phyloP scores from a whole-genome alignment of 2,797 vertebrate genomes.

The Todus mexicanus region DNA sequence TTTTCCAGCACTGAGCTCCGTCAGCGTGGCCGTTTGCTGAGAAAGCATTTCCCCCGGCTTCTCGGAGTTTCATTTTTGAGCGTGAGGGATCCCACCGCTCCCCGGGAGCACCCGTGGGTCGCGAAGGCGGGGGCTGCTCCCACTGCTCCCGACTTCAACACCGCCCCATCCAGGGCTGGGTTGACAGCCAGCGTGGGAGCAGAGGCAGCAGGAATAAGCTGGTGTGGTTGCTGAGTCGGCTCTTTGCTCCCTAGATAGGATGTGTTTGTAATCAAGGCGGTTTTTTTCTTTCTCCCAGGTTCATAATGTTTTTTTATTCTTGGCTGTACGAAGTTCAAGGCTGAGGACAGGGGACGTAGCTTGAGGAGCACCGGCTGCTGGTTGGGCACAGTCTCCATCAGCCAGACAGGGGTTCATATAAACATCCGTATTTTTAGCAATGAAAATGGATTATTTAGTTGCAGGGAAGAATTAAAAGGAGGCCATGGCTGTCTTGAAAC shows the following conservation, averaged over 20 bases:
- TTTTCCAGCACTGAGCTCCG: background rate
- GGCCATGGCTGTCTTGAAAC: background rate
- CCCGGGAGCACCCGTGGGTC: background rate
- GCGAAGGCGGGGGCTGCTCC: background rate
- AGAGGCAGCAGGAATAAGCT: background rate
- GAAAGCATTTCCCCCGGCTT: background rate
- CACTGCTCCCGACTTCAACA: background rate
- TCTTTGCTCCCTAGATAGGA: background rate
- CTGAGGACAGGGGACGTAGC: background rate
- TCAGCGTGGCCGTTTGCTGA: background rate
- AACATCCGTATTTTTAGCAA: background rate
- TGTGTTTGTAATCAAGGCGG: background rate
- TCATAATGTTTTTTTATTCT: background rate
- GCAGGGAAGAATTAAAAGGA: background rate
- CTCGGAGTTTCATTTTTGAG: background rate
- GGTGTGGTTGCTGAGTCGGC: background rate
- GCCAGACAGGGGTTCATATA: background rate
- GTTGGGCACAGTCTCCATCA: background rate
- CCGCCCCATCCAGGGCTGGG: background rate
- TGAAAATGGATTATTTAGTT: background rate
- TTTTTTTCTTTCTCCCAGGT: background rate
- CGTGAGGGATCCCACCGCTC: background rate
- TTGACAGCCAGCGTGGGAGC: accelerated
- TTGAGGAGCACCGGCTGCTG: accelerated
- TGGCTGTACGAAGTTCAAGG: background rate